phyloP scores from a whole-genome alignment of 2,888 invertebrate species.

The Thymelicus lineola region DNA sequence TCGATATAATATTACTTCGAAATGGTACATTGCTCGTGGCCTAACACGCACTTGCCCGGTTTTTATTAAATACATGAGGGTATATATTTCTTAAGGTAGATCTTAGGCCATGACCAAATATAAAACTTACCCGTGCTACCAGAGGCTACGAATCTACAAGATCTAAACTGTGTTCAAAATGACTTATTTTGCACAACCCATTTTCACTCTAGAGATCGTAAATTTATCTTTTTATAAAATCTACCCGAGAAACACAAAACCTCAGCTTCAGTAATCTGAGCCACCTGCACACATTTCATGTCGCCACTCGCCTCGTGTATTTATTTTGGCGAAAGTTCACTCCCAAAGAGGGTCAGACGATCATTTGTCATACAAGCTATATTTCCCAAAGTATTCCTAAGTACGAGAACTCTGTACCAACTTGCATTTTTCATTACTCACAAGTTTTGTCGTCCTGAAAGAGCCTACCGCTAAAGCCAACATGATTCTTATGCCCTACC shows the following conservation, averaged over 20 bases:
- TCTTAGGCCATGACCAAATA: too few relatives aligned
- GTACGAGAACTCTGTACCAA: slow-evolving; percentile 51
- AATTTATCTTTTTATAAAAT: slow-evolving; percentile 7
- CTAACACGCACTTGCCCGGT: too few relatives aligned
- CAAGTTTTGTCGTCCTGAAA: slow-evolving; percentile 24
- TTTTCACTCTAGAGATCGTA: background rate
- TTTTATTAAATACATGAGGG: too few relatives aligned
- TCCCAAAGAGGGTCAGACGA: slow-evolving; percentile 59
- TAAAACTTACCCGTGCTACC: too few relatives aligned
- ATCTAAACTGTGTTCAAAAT: too few relatives aligned
- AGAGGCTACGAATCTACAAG: too few relatives aligned
- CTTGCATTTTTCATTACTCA: slow-evolving; percentile 47
- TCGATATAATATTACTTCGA: too few relatives aligned
- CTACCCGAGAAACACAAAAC: slow-evolving; percentile 10
- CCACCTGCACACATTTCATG: slow-evolving; percentile 19
- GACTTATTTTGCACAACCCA: too few relatives aligned
- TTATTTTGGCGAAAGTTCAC: slow-evolving; percentile 53
- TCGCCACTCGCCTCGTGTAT: slow-evolving; percentile 44
- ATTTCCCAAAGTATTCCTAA: slow-evolving; percentile 65
- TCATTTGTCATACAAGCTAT: slow-evolving; percentile 79
- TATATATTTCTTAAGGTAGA: too few relatives aligned
- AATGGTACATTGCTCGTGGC: too few relatives aligned
- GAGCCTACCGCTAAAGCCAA: background rate
- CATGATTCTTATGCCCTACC: background rate
- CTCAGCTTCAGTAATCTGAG: slow-evolving; percentile 18